These are phyloP conservation scores for Entomyzon cyanotis DNA, from an alignment of 2,113 vertebrate genomes.

Conservation along the genomic window DNA sequence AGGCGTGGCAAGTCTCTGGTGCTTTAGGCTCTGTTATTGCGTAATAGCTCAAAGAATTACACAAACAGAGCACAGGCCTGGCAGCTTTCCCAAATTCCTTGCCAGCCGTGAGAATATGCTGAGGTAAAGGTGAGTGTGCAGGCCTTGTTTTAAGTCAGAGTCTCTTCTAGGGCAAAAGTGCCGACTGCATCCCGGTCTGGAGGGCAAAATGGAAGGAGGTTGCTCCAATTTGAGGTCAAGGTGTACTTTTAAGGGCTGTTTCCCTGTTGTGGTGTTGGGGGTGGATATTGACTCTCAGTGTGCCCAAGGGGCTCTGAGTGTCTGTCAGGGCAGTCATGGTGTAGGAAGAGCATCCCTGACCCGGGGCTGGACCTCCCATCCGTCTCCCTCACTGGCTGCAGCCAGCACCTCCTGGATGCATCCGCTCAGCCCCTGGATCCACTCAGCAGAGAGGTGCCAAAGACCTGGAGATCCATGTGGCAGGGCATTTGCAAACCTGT, in stretches of 20 bases:
- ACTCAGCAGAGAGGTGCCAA: background rate
- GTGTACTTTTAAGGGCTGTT: background rate
- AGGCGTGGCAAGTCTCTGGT: background rate
- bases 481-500: background rate
- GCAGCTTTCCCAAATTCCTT: background rate
- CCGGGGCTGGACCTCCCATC: rapidly evolving
- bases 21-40: background rate
- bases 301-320: background rate
- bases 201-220: background rate
- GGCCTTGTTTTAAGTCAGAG: background rate
- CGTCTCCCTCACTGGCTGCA: background rate
- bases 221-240: rapidly evolving
- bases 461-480: rapidly evolving
- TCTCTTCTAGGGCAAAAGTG: background rate
- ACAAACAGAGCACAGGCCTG: background rate
- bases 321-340: background rate
- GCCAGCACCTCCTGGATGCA: background rate
- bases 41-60: background rate
- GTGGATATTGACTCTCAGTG: rapidly evolving
- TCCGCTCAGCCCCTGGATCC: background rate
- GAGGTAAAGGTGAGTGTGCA: rapidly evolving
- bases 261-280: background rate
- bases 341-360: background rate
- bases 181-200: background rate
- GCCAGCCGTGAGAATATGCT: background rate